A percentile compares a stretch with the other conserved stretches of the same genome.
Conservation (phyloP, 2,888 invertebrate species). For the Catocala sponsa region DNA sequence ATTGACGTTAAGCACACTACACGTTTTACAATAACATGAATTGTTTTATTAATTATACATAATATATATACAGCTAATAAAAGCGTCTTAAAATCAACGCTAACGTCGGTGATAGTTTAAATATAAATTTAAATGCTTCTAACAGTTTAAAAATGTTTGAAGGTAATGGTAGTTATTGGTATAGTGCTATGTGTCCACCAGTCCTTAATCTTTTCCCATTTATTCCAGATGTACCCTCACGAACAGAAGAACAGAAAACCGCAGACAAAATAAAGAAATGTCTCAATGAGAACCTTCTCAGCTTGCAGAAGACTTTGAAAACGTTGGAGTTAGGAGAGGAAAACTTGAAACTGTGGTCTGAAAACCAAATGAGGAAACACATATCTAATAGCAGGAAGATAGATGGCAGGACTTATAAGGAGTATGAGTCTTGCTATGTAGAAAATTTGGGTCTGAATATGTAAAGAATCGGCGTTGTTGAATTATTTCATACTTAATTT, state of each 20-base stretch:
- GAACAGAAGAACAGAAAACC: constrained; percentile 58
- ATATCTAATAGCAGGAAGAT: constrained; percentile 65
- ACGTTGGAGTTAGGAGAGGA: constrained; percentile 64
- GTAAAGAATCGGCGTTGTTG: background rate
- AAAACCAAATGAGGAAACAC: constrained; percentile 61
- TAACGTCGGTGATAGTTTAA: no score
- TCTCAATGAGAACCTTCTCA: constrained; percentile 65
- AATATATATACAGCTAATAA: no score
- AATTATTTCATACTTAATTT: no score
- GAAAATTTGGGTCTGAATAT: constrained; percentile 52
- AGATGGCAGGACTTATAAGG: constrained; percentile 67
- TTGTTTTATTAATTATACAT: no score
- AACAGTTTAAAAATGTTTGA: no score
- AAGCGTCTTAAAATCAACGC: no score
- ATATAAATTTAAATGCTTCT: no score
- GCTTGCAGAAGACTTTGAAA: constrained; percentile 67
- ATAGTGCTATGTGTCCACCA: no score
- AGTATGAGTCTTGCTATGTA: constrained; percentile 66
- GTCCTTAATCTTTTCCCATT: no score
- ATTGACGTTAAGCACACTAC: no score
- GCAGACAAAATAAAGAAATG: constrained; percentile 75
- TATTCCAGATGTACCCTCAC: constrained; percentile 66
- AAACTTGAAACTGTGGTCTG: constrained; percentile 70
- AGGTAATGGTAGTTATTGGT: no score
- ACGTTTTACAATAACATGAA: no score